Base-by-base conservation (phyloP, 1,140 invertebrate genomes). In the Lineus longissimus region DNA sequence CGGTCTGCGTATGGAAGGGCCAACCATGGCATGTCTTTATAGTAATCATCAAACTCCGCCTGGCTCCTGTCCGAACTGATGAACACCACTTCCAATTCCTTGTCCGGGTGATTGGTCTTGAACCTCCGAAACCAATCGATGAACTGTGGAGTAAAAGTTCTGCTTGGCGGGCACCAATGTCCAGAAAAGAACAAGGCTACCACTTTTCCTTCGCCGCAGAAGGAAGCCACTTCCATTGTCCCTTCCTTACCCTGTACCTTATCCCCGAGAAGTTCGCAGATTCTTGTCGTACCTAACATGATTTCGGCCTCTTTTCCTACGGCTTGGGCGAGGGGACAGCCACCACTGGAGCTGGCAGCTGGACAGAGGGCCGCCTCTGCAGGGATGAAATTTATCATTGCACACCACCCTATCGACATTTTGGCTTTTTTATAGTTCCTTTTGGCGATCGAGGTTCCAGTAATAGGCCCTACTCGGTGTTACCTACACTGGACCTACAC, bases 1-100 rank as follows among this genome's bases (percentile, higher is more conserved):
- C 87, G 86, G 72, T 89, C 87, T 41, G 84, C 82, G 75, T 86
- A 88, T 0, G 87, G 87, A 31, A 89, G 82, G n/a, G 88, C 87
- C 61, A 87, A 84, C 88, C 88, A 90, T 0, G 88, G 87, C 64
- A 88, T 83, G n/a, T 86, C 85, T 15, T 84, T 79, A 66, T 88
- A 79, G 71, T 86, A 86, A 36, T 83, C 81, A 2, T 83, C 76
- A 68, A 88, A 89, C 19, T 86, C 86, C 1, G 47, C 63, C 61
- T 87, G 84, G 62, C 88, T 86, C 58, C 85, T 83, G 70, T 89
- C 87, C 59, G 86, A 83, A 11, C 85, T 86, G 27, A 88, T 86
- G 61, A 87, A 86, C 27, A 87, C 85, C 70, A 87, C 87, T 87
- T 62, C 88, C 75, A 58, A 88, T 84, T 70, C 88, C 22, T 65